Percentiles rank a stretch among this genome's conserved stretches.
Evolutionary conservation across 2,888 invertebrate genomes (phyloP).

Genomic region (Calliopum simillimum): DNA sequence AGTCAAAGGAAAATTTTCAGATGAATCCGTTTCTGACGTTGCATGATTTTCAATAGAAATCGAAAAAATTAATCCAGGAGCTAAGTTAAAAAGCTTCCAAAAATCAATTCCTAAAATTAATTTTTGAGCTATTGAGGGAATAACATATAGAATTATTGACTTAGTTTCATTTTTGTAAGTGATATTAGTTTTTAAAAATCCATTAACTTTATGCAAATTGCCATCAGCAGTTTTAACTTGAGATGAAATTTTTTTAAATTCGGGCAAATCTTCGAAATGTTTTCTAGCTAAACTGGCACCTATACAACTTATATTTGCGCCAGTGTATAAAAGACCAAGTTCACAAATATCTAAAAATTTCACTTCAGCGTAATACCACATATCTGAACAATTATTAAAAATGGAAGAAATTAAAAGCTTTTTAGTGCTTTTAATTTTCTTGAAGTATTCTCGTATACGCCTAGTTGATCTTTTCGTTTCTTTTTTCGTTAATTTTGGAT

Average conservation of each 20-base stretch:
- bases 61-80: slow-evolving; percentile 14
- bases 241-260: slow-evolving; percentile 16
- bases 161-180: slow-evolving; percentile 2
- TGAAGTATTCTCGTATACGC: no score
- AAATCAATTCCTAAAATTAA: slow-evolving; percentile 34
- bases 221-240: slow-evolving; percentile 30
- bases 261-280: background rate
- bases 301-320: slow-evolving; percentile 32
- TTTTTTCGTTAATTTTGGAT: no score
- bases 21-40: background rate
- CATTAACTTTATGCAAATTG: background rate
- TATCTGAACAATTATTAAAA: slow-evolving; percentile 3
- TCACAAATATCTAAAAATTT: background rate
- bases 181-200: slow-evolving; percentile 19
- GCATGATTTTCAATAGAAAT: background rate
- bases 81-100: slow-evolving; percentile 11
- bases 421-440: no score
- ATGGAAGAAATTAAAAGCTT: no score
- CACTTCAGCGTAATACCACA: background rate
- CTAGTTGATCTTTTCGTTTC: no score
- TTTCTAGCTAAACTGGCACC: slow-evolving; percentile 9
- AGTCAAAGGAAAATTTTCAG: slow-evolving; percentile 11
- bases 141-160: slow-evolving; percentile 21
- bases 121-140: slow-evolving; percentile 30
- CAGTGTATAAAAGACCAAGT: slow-evolving; percentile 29